Percentiles rank a stretch among this genome's conserved stretches.
These are phyloP conservation scores for Scaptodrosophila lebanonensis DNA, from an alignment of 1,140 invertebrate species.

Conservation along the genomic window DNA sequence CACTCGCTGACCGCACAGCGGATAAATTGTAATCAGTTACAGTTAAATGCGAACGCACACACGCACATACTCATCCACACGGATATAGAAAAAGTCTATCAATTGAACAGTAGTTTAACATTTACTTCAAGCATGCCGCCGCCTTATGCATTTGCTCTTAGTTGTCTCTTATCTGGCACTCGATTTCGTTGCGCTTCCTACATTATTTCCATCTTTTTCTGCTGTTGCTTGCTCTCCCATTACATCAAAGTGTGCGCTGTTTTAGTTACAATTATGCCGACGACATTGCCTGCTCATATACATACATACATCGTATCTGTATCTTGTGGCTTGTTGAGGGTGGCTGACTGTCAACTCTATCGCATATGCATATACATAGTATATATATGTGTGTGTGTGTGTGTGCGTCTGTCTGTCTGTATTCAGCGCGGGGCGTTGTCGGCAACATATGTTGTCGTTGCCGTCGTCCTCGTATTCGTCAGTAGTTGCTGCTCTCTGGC, in stretches of 20 bases:
- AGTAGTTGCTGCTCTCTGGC: too few relatives aligned
- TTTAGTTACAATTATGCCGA: constrained; percentile 18
- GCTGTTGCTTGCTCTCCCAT: too few relatives aligned
- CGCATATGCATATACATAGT: too few relatives aligned
- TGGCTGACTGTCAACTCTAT: too few relatives aligned
- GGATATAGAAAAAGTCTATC: constrained; percentile 46
- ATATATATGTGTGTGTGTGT: neutral
- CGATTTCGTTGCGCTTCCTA: constrained; percentile 30
- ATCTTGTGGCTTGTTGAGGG: constrained; percentile 2
- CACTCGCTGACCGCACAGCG: constrained; percentile 27
- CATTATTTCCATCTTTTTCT: constrained; percentile 6
- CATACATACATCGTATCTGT: constrained; percentile 1
- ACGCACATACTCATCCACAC: too few relatives aligned
- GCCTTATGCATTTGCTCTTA: constrained; percentile 24
- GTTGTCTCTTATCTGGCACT: constrained; percentile 4
- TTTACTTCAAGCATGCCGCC: too few relatives aligned
- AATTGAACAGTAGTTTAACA: too few relatives aligned
- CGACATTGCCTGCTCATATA: neutral
- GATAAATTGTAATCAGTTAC: constrained; percentile 69
- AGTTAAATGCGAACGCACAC: neutral
- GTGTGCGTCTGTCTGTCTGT: neutral
- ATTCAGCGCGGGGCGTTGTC: constrained; percentile 36
- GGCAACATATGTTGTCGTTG: constrained; percentile 25
- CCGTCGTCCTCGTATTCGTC: constrained; percentile 5
- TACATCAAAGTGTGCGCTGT: constrained; percentile 36